These are phyloP conservation scores for Stenodema calcarata DNA, from an alignment of 2,888 invertebrate species.

Conservation along the genomic window DNA sequence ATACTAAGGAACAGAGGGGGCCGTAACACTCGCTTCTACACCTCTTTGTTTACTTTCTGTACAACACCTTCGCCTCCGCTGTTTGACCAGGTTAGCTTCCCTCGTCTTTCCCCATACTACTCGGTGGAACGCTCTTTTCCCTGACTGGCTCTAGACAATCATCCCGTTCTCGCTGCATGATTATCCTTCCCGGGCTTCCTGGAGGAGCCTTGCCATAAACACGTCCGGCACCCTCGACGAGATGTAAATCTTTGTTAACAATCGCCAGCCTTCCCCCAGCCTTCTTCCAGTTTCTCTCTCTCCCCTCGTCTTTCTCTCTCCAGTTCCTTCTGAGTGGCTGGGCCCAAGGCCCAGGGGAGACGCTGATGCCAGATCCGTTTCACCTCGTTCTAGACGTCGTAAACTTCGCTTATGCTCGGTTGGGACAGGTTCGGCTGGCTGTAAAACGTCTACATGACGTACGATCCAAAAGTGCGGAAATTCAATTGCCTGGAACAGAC, in stretches of 20 bases:
- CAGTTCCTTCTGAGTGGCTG: background rate
- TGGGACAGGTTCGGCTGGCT: background rate
- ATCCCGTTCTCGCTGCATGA: background rate
- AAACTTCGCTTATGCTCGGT: background rate
- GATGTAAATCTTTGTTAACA: constrained; percentile 44
- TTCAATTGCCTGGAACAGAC: background rate
- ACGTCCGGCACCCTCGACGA: constrained; percentile 18
- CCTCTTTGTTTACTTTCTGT: constrained; percentile 19
- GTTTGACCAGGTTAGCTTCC: background rate
- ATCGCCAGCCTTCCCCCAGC: constrained; percentile 9
- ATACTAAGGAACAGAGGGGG: background rate
- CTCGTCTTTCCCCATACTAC: background rate
- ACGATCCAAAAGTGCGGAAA: background rate
- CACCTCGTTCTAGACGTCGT: constrained; percentile 5
- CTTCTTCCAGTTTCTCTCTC: too few species aligned
- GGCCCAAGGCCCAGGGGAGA: background rate
- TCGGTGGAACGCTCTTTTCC: background rate
- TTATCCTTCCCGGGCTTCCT: background rate
- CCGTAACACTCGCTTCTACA: background rate
- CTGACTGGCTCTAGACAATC: constrained; percentile 19
- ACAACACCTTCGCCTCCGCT: constrained; percentile 28
- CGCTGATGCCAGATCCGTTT: constrained; percentile 18
- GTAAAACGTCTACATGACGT: background rate
- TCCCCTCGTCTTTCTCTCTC: background rate
- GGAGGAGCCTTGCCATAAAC: constrained; percentile 25